Base-by-base conservation (phyloP, 2,888 invertebrate genomes). In the Eupithecia subumbrata region DNA sequence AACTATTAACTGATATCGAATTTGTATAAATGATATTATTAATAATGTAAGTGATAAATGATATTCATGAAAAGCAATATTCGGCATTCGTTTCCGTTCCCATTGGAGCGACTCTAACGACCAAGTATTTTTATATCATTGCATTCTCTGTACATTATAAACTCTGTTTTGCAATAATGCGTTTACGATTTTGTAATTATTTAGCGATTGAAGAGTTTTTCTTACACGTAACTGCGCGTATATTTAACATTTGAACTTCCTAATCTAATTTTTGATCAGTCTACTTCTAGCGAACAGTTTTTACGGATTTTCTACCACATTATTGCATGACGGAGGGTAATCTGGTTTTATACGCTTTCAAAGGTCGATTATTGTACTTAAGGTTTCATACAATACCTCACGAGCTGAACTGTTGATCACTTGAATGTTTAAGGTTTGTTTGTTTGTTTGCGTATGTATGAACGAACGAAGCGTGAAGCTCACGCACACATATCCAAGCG, bases 91-190 rank as follows among this genome's bases (percentile, higher is more conserved):
- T 78, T 81, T 79, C 76, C 78, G 72, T 74, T 78, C 40, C 69
- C 68, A 72, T 56, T 60, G 70, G 79, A 68, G 76, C 79, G 63
- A 83, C 83, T 81, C 82, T 82, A 84, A 84, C 84, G 88, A 89
- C 88, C 88, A 89, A 89, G 78, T 87, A 86, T 85, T 87, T 86
- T 84, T 83, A 84, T 85, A 85, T 82, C 72, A 79, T 78, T 82
- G 83, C 83, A 77, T 72, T 71, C 69, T 76, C 70, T 68, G 64
- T 76, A 74, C 71, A 70, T 52, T 70, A 72, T 77, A 68, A 79
- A 76, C 76, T 76, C 81, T 78, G 78, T 72, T 74, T 72, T 76
- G 76, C 78, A 76, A 79, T 78, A 75, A 75, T 75, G 74, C 74
- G 75, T 71, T 77, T 70, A 71, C 66, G 34, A 75, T 73, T 75